Conservation (phyloP, 2,888 invertebrate species). For the Pristionchus entomophagus region DNA sequence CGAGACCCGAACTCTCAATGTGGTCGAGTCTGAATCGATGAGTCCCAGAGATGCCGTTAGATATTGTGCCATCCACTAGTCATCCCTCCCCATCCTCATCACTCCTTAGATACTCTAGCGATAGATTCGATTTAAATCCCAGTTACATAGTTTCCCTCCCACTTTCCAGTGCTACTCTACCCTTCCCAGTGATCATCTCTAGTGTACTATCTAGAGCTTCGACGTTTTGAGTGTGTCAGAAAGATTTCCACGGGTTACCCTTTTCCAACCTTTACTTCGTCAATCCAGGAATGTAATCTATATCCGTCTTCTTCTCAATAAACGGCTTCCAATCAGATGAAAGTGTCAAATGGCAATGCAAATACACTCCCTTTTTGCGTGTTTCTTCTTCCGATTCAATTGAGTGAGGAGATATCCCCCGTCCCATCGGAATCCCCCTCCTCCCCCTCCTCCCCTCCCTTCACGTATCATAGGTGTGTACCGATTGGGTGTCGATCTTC, state of each 20-base stretch:
- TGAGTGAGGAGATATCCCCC: background rate
- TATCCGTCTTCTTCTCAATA: background rate
- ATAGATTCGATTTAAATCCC: background rate
- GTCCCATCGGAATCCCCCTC: background rate
- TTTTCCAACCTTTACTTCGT: background rate
- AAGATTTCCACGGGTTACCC: background rate
- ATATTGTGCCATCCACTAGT: slow-evolving; percentile 68
- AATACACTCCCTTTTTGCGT: slow-evolving; percentile 35
- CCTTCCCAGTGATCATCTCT: slow-evolving; percentile 3
- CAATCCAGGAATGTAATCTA: slow-evolving; percentile 7
- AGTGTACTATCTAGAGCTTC: background rate
- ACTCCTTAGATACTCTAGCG: background rate
- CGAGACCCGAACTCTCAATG: slow-evolving; percentile 63
- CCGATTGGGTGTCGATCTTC: slow-evolving; percentile 23
- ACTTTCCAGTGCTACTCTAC: background rate
- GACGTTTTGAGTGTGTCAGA: slow-evolving; percentile 25
- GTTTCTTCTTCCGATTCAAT: slow-evolving; percentile 8
- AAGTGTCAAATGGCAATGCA: background rate
- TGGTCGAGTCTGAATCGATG: slow-evolving; percentile 70
- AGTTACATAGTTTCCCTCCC: slow-evolving; percentile 18
- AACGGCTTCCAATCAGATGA: background rate
- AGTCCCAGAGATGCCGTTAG: slow-evolving; percentile 66
- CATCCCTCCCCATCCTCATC: slow-evolving; percentile 48
- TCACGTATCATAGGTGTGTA: slow-evolving; percentile 32
- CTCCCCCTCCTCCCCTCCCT: background rate